A percentile compares a stretch with the other conserved stretches of the same genome.
These are phyloP conservation scores for Tipula lateralis DNA, from an alignment of 2,888 invertebrate species.

Conservation along the genomic window DNA sequence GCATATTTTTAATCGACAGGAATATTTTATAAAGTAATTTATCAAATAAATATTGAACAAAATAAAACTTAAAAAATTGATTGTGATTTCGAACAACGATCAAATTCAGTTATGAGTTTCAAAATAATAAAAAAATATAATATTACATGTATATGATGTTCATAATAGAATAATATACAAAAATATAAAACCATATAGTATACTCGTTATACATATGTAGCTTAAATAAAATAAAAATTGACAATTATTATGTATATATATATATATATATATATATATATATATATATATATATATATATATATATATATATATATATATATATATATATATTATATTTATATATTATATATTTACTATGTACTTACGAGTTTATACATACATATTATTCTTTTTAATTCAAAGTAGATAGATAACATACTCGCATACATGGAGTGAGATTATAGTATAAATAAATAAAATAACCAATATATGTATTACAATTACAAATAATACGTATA, in stretches of 20 bases:
- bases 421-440: background rate
- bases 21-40: background rate
- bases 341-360: background rate
- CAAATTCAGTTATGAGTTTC: background rate
- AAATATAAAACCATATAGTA: background rate
- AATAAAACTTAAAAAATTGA: slow-evolving; percentile 1
- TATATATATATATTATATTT: background rate
- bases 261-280: background rate
- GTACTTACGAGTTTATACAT: background rate
- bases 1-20: background rate
- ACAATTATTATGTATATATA: slow-evolving; percentile 4
- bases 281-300: background rate
- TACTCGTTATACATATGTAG: background rate
- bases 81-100: background rate
- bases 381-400: background rate
- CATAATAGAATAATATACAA: background rate
- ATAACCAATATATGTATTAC: slow-evolving; percentile 25
- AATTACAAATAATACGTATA: slow-evolving; percentile 1
- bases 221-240: background rate
- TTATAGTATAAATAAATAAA: slow-evolving; percentile 2
- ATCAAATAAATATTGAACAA: background rate
- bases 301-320: background rate
- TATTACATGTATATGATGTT: background rate
- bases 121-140: slow-evolving; percentile 2
- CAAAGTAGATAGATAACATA: background rate